A percentile compares a stretch with the other conserved stretches of the same genome.
phyloP scores from a whole-genome alignment of 1,140 invertebrate genomes.

The Lordiphosa collinella region DNA sequence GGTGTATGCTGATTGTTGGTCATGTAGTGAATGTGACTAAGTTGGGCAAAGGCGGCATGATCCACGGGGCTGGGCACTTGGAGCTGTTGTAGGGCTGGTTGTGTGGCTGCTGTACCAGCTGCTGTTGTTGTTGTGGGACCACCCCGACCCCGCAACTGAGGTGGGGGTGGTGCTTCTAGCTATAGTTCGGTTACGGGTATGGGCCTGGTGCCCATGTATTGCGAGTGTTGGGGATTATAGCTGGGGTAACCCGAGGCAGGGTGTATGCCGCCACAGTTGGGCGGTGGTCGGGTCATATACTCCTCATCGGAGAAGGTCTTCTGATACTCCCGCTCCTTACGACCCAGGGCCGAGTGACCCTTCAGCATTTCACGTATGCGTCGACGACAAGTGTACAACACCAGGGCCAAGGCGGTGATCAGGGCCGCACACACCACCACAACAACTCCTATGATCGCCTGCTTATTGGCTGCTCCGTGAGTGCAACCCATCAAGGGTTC shows the following conservation, averaged over 20 bases:
- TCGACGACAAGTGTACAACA: slow-evolving; percentile 89
- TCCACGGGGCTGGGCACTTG: slow-evolving; percentile 67
- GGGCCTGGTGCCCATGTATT: slow-evolving; percentile 83
- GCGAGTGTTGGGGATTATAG: slow-evolving; percentile 52
- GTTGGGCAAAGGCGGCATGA: slow-evolving; percentile 70
- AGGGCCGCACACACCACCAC: slow-evolving; percentile 85
- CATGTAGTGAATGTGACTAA: slow-evolving; percentile 79
- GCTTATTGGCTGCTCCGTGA: slow-evolving; percentile 85
- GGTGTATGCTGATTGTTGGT: slow-evolving; percentile 51
- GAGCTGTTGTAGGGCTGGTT: slow-evolving; percentile 57
- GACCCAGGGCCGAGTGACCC: slow-evolving; percentile 87
- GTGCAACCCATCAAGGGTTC: slow-evolving; percentile 90
- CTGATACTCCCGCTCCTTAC: slow-evolving; percentile 92
- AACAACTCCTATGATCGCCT: slow-evolving; percentile 88
- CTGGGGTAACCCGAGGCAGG: slow-evolving; percentile 37
- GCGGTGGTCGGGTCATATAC: slow-evolving; percentile 85
- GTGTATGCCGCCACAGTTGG: slow-evolving; percentile 49
- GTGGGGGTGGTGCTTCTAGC: slow-evolving; percentile 85
- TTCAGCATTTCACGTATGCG: slow-evolving; percentile 88
- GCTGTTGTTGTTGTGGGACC: slow-evolving; percentile 43
- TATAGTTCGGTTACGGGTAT: slow-evolving; percentile 95
- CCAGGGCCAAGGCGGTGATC: slow-evolving; percentile 84
- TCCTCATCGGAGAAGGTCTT: slow-evolving; percentile 93
- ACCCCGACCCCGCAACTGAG: slow-evolving; percentile 75
- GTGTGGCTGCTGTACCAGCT: slow-evolving; percentile 3